Evolutionary conservation across 1,140 invertebrate species (phyloP), one percentile per base, ranked within the genome.

Genomic region (Delia radicum): DNA sequence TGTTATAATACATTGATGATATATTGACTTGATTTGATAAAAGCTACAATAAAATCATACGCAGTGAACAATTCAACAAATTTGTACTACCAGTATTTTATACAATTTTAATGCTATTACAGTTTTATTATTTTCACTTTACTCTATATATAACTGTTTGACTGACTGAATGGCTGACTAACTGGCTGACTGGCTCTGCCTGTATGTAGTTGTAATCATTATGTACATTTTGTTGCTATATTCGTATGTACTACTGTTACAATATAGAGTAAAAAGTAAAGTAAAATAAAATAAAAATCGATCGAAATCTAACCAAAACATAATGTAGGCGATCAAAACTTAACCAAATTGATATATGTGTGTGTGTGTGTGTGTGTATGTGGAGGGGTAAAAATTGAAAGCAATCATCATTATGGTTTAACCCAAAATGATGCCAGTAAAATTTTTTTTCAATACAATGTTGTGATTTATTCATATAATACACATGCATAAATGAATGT

Each of bases 221-320:
- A 33, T 37, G 31, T 69, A 33, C 65, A 69, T 33, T 69, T 69
- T 69, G 65, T 69, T 69, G 65, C 65, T 28, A 65, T 65, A 65
- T 13, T 15, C n/a, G 10, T 15, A 42, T 42, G 10, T 42, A 42
- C 37, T 15, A n/a, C 37, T 55, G 48, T 6, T 55, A 21, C 21
- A 18, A 18, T 24, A 55, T 55, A 55, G 24, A 55, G 21, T 7
- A 21, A 42, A 42, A 48, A 48, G n/a, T 48, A 46, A 46, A 46
- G 15, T 55, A 7, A 55, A 55, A 55, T 55, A 6, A 21, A 21
- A 55, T 55, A 55, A 55, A 24, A 55, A 21, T 55, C 21, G 48
- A 21, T 55, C n/a, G 21, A 24, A 55, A 55, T 55, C 48, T 55
- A 55, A 55, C 48, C 48, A 55, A 55, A 55, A 55, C n/a, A 55